A percentile compares a stretch with the other conserved stretches of the same genome.
Conservation (phyloP, 2,888 invertebrate species). For the Eristalis pertinax region DNA sequence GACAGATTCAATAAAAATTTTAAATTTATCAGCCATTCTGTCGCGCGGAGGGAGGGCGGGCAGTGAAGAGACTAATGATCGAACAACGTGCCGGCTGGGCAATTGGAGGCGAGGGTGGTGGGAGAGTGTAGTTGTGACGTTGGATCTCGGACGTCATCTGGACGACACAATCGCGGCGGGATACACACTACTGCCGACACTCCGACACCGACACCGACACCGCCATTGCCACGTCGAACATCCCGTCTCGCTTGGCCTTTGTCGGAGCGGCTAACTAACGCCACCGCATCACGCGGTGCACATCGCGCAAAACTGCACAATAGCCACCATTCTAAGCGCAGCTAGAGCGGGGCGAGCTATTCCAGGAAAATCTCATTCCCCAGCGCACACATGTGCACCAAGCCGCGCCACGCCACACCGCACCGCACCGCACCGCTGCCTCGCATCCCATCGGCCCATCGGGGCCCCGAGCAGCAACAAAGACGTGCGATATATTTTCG, state of each 20-base stretch:
- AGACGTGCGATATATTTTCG: constrained; percentile 67
- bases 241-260: neutral
- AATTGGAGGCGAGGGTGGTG: neutral
- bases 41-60: too few relatives aligned
- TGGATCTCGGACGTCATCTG: too few relatives aligned
- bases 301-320: constrained; percentile 44
- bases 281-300: constrained; percentile 18
- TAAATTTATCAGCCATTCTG: constrained; percentile 31
- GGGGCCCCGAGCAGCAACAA: constrained; percentile 1
- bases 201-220: neutral
- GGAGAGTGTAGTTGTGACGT: too few relatives aligned
- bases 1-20: constrained; percentile 62
- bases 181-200: neutral
- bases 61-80: neutral
- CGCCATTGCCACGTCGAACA: too few relatives aligned
- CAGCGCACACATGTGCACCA: constrained; percentile 39
- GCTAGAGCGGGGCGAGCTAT: neutral
- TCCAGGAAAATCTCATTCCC: constrained; percentile 62
- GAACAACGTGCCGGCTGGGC: neutral
- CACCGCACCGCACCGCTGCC: neutral
- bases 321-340: constrained; percentile 56
- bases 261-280: constrained; percentile 33
- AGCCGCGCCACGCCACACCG: too few relatives aligned
- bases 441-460: neutral
- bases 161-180: too few relatives aligned